Conservation (phyloP, 2,113 vertebrate species). For the Alexandromys fortis region DNA sequence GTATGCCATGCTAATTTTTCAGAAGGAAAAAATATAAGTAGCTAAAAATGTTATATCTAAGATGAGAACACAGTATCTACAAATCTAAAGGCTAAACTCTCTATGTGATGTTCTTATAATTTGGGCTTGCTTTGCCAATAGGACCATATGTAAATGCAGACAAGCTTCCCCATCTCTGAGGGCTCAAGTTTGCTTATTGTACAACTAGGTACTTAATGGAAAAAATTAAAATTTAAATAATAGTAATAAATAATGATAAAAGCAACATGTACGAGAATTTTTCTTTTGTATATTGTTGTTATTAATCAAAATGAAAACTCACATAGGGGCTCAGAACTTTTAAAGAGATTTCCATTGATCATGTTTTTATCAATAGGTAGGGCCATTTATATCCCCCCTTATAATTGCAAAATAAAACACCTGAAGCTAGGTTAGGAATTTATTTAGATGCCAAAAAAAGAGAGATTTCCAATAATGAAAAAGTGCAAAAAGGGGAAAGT, state of each 20-base stretch:
- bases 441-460: no score
- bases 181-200: neutral
- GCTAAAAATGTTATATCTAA: neutral
- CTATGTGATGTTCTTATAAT: neutral
- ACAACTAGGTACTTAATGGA: neutral
- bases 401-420: no score
- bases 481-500: neutral
- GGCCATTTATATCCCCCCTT: no score
- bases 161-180: neutral
- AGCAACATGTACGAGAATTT: neutral
- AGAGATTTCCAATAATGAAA: neutral
- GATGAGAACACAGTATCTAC: neutral
- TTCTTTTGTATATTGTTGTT: neutral
- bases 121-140: neutral
- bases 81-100: neutral
- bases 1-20: neutral
- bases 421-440: no score
- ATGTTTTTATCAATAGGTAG: no score
- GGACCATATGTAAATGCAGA: rapidly evolving
- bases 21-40: neutral
- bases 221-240: neutral
- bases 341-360: neutral
- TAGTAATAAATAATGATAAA: no score
- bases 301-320: conserved; percentile 10
- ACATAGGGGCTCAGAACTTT: neutral